Percentiles rank a stretch among this genome's conserved stretches.
These are phyloP conservation scores for Platalea minor DNA, from an alignment of 2,797 vertebrate genomes.

Conservation along the genomic window DNA sequence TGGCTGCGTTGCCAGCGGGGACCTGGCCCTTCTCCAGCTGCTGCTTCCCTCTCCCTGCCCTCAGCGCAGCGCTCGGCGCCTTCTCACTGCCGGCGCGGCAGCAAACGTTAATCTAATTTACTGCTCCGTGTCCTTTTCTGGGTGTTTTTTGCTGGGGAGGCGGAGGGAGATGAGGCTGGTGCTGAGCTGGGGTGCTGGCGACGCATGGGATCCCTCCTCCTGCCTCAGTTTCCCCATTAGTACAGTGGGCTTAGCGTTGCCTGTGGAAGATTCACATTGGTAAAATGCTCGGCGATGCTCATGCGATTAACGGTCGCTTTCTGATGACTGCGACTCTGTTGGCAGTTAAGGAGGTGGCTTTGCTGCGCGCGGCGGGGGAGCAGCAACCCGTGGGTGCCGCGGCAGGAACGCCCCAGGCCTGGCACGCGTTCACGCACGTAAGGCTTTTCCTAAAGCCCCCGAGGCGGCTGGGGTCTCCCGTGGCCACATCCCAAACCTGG, in stretches of 20 bases:
- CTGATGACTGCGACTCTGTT: neutral
- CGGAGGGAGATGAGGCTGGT: neutral
- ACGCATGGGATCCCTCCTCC: neutral
- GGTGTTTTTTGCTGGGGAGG: neutral
- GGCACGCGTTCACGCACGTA: neutral
- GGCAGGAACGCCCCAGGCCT: neutral
- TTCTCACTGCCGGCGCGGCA: neutral
- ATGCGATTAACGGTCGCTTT: accelerated
- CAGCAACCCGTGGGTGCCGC: accelerated
- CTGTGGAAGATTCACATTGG: neutral
- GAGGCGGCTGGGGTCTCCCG: neutral
- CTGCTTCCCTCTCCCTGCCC: neutral
- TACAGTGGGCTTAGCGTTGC: accelerated
- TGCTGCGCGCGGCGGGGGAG: neutral
- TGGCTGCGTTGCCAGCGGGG: accelerated
- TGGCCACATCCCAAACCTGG: neutral
- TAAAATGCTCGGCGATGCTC: accelerated
- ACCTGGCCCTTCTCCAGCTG: neutral
- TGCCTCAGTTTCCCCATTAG: neutral
- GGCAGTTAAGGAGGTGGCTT: neutral
- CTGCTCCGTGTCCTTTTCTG: neutral
- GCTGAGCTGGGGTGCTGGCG: neutral
- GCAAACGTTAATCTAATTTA: neutral
- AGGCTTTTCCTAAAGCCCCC: neutral
- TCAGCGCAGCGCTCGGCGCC: neutral